phyloP scores from a whole-genome alignment of 1,140 invertebrate genomes.

The Physella acuta region DNA sequence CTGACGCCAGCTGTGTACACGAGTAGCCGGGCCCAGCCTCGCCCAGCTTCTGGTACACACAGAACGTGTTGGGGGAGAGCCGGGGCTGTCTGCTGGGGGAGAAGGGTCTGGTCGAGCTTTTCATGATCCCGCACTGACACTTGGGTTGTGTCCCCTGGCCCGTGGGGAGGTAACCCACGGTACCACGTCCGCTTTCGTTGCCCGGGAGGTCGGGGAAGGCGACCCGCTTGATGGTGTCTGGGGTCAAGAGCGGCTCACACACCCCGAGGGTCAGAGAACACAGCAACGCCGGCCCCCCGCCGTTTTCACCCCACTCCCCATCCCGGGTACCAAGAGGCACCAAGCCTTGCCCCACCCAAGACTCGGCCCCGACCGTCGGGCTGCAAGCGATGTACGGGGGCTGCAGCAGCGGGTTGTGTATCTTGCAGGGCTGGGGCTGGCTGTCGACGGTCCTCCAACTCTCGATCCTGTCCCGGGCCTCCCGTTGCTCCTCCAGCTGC shows the following conservation, averaged over 20 bases:
- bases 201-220: not conserved
- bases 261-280: constrained; percentile 21
- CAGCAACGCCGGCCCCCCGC: constrained; percentile 6
- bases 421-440: not conserved
- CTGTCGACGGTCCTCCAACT: not conserved
- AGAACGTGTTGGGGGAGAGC: too few relatives aligned
- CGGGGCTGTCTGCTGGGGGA: too few relatives aligned
- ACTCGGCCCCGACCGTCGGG: not conserved
- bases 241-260: constrained; percentile 19
- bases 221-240: constrained; percentile 12
- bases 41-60: too few relatives aligned
- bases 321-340: not conserved
- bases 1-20: too few relatives aligned
- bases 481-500: constrained; percentile 22
- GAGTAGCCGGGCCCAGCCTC: too few relatives aligned
- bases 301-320: not conserved
- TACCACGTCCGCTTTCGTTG: not conserved
- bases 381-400: constrained; percentile 1
- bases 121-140: not conserved
- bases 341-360: not conserved
- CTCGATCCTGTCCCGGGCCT: constrained; percentile 5
- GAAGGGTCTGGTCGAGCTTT: not conserved
- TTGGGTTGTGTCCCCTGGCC: not conserved
- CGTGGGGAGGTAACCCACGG: not conserved
- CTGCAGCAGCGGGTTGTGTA: not conserved